Evolutionary conservation across 2,797 vertebrate species (phyloP).

Genomic region (Neopelma chrysocephalum): DNA sequence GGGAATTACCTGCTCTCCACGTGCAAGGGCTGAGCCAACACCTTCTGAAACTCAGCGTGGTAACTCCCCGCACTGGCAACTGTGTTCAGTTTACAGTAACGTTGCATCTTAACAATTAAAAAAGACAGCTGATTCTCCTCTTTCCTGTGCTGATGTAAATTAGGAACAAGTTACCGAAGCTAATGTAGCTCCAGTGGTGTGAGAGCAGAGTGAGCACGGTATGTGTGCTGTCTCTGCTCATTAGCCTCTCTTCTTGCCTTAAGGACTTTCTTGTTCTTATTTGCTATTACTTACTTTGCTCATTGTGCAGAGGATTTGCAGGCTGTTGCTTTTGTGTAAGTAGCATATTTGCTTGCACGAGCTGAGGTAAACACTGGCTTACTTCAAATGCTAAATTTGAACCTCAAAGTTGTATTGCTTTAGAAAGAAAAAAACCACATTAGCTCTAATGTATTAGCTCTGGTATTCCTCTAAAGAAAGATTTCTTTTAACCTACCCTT

Average conservation of each 20-base stretch:
- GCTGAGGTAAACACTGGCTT: not conserved
- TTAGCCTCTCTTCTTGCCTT: not conserved
- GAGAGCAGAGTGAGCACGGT: not conserved
- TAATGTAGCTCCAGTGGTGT: not conserved
- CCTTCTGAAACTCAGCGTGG: rapidly evolving
- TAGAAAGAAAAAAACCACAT: rapidly evolving
- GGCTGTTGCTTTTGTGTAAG: not conserved
- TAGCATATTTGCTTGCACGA: not conserved
- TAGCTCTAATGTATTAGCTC: not conserved
- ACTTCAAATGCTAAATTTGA: not conserved
- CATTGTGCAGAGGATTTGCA: not conserved
- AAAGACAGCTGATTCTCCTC: not conserved
- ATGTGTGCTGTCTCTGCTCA: not conserved
- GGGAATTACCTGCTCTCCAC: rapidly evolving
- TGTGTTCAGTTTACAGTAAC: not conserved
- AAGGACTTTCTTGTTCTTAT: not conserved
- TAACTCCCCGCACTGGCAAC: not conserved
- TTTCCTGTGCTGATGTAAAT: not conserved
- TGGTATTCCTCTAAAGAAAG: not conserved
- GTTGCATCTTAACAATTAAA: not conserved
- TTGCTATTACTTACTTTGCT: not conserved
- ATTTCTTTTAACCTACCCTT: not conserved
- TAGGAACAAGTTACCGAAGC: not conserved
- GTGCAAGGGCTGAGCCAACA: not conserved
- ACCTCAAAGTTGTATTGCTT: not conserved